Evolutionary conservation across 2,888 invertebrate genomes (phyloP).

Genomic region (Catocala sponsa): DNA sequence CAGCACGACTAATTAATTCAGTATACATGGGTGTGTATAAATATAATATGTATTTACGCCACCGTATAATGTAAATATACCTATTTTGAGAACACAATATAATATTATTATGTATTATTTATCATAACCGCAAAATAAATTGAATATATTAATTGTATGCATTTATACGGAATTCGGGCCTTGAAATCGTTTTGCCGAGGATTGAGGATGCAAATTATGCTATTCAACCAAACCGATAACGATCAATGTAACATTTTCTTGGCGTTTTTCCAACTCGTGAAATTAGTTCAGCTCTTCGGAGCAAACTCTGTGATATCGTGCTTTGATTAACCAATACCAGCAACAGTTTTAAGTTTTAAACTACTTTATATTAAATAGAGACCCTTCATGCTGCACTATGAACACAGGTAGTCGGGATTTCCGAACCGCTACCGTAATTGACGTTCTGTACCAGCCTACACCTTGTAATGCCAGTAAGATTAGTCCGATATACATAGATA

Average conservation of each 20-base stretch:
- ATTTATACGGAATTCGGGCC: no score
- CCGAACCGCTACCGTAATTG: neutral
- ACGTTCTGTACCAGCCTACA: neutral
- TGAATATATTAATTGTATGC: no score
- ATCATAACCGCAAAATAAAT: no score
- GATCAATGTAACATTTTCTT: slow-evolving; percentile 61
- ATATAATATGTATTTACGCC: no score
- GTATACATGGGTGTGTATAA: no score
- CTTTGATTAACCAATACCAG: slow-evolving; percentile 68
- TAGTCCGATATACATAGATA: neutral
- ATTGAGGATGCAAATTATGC: slow-evolving; percentile 34
- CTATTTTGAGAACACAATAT: no score
- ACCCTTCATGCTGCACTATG: slow-evolving; percentile 16
- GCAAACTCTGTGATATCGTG: slow-evolving; percentile 73
- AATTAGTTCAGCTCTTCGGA: slow-evolving; percentile 64
- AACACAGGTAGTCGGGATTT: neutral
- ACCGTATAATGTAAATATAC: no score
- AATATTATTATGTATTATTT: no score
- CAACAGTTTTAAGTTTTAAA: slow-evolving; percentile 64
- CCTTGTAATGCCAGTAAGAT: neutral
- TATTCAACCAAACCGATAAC: slow-evolving; percentile 56
- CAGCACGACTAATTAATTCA: neutral
- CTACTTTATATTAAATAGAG: slow-evolving; percentile 73
- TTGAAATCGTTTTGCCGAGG: neutral
- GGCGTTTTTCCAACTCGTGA: slow-evolving; percentile 69